Evolutionary conservation across 2,888 invertebrate genomes (phyloP), one percentile per base, ranked within the genome.

Genomic region (Aporophyla nigra): DNA sequence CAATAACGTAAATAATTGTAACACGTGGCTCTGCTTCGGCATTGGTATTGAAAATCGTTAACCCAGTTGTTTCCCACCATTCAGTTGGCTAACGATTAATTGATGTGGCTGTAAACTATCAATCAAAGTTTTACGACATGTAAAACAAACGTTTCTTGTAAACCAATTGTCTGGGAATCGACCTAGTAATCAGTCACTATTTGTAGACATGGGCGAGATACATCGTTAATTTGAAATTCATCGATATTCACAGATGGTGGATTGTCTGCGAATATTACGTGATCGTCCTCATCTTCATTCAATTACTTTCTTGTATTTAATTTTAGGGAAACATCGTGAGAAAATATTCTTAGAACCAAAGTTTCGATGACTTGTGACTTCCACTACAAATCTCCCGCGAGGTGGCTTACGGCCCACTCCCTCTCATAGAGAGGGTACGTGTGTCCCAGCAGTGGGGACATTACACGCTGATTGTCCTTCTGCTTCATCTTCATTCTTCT

Each of bases 111-210:
- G 91, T 95, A 94, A 94, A 94, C 94, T 92, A 95, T 96, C 95
- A 95, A 96, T 96, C 96, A 96, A 92, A 92, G 93, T 94, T 96
- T 96, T 93, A 96, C 95, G 93, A 92, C 89, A 90, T 88, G 91
- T 92, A 93, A 93, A 95, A 95, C 95, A 95, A 93, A 93, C 91
- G 93, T 91, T 92, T 89, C 91, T 91, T 92, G 93, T 93, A 91
- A 93, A 92, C 93, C 91, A 91, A 95, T 95, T 94, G 94, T 95
- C 93, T 94, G 86, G 90, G 87, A 88, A 88, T 85, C 88, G 88
- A 89, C 88, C 91, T 90, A 91, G 90, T 90, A 92, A 90, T 90
- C 89, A 86, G 71, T 74, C 71, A 80, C 88, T 91, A 90, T 91
- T 90, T 90, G 83, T 87, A 88, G 80, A 78, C 76, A 77, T 79